A percentile compares a stretch with the other conserved stretches of the same genome.
These are phyloP conservation scores for Heterochromis multidens DNA, from an alignment of 2,113 vertebrate genomes.

Conservation along the genomic window DNA sequence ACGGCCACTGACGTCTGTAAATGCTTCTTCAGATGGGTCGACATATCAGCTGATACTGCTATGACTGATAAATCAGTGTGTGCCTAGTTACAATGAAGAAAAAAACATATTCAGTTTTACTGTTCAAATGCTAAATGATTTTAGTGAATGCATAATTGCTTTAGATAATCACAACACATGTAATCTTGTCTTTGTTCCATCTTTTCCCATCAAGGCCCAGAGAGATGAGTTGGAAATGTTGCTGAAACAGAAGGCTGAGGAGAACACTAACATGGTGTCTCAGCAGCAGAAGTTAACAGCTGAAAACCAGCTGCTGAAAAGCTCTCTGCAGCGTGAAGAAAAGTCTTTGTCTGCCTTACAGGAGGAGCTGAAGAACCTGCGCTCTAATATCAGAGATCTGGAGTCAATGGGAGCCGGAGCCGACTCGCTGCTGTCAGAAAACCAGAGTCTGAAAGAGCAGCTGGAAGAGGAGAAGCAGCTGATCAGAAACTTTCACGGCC, in stretches of 20 bases:
- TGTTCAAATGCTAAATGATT: not conserved
- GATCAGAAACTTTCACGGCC: constrained; percentile 73
- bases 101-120: not conserved
- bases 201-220: constrained; percentile 68
- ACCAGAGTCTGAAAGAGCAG: constrained; percentile 83
- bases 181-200: not conserved
- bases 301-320: constrained; percentile 84
- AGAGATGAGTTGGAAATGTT: constrained; percentile 76
- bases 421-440: constrained; percentile 81
- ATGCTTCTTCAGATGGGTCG: no score
- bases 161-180: not conserved
- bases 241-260: constrained; percentile 74
- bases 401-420: constrained; percentile 78
- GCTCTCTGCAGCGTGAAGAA: constrained; percentile 83
- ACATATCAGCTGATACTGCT: no score
- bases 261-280: constrained; percentile 75
- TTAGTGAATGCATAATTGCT: not conserved
- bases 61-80: no score
- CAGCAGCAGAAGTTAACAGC: constrained; percentile 75
- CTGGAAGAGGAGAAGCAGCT: constrained; percentile 84
- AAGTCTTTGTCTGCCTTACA: constrained; percentile 79
- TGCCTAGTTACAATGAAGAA: not conserved
- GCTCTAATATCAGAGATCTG: constrained; percentile 79
- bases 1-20: no score
- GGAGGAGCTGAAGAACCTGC: constrained; percentile 83